phyloP scores from a whole-genome alignment of 1,140 invertebrate species.

The Drosophila paulistorum region DNA sequence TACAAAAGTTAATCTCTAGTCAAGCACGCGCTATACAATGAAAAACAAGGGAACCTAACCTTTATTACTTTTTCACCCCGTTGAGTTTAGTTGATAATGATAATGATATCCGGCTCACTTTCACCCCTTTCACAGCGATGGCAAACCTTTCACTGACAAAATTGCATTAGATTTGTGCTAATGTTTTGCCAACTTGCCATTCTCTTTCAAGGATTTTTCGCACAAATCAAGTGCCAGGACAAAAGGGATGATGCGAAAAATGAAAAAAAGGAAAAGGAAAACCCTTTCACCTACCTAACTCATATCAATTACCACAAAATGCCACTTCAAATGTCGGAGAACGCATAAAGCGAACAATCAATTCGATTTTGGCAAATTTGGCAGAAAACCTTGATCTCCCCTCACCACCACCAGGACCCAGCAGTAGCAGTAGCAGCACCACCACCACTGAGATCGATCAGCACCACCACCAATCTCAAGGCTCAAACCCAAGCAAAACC shows the following conservation, averaged over 20 bases:
- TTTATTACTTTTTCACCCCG: neutral
- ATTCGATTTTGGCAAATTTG: slow-evolving; percentile 60
- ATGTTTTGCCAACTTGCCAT: slow-evolving; percentile 22
- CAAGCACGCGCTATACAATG: neutral
- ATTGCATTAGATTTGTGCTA: slow-evolving; percentile 16
- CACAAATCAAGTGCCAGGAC: slow-evolving; percentile 13
- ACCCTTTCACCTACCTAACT: neutral
- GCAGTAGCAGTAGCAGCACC: neutral
- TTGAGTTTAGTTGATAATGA: neutral
- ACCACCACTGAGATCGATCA: neutral
- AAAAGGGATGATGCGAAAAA: slow-evolving; percentile 9
- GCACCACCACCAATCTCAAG: neutral
- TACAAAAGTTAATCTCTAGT: neutral
- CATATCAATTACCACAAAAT: slow-evolving; percentile 60
- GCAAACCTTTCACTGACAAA: slow-evolving; percentile 1
- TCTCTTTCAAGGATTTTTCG: slow-evolving; percentile 18
- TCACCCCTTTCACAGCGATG: slow-evolving; percentile 10
- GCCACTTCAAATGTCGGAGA: slow-evolving; percentile 49
- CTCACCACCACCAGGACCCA: neutral
- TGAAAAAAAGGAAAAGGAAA: neutral
- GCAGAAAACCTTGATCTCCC: slow-evolving; percentile 19
- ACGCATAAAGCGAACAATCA: slow-evolving; percentile 47
- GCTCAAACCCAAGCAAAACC: slow-evolving; percentile 24
- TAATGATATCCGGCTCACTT: slow-evolving; percentile 9
- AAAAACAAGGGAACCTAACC: neutral